These are phyloP conservation scores for Chrosomus eos DNA, from an alignment of 2,797 vertebrate genomes.

Conservation along the genomic window DNA sequence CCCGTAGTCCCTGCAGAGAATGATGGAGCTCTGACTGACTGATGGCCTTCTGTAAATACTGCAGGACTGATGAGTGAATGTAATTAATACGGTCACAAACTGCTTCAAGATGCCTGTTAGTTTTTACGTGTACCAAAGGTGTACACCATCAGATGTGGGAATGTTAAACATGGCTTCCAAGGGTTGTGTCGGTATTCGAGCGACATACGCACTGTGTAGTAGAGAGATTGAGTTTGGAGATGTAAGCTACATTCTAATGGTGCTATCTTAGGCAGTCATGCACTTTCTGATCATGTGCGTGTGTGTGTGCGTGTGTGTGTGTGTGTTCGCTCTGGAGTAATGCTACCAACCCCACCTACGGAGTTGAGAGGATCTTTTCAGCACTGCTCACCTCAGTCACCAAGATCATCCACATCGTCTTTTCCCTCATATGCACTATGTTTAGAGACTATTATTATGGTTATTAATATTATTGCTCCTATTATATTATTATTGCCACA, in stretches of 20 bases:
- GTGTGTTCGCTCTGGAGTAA: conserved; percentile 13
- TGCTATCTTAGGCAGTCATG: conserved; percentile 78
- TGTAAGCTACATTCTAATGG: conserved; percentile 78
- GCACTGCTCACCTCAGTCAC: conserved; percentile 73
- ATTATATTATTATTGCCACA: conserved; percentile 67
- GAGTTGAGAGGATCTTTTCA: conserved; percentile 66
- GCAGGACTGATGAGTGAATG: conserved; percentile 71
- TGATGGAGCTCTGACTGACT: conserved; percentile 23
- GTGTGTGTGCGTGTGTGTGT: not conserved
- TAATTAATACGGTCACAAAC: conserved; percentile 57
- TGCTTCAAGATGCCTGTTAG: conserved; percentile 47
- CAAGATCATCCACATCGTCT: conserved; percentile 70
- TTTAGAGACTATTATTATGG: conserved; percentile 77
- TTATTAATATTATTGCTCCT: conserved; percentile 70
- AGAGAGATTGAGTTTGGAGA: conserved; percentile 65
- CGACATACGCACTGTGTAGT: conserved; percentile 30
- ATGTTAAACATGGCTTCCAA: conserved; percentile 75
- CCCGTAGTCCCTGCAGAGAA: conserved; percentile 9
- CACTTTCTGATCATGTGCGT: conserved; percentile 73
- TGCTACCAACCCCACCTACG: conserved; percentile 5
- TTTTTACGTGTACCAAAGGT: conserved; percentile 56
- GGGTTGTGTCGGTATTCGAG: conserved; percentile 37
- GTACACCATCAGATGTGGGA: conserved; percentile 65
- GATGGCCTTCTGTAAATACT: conserved; percentile 44
- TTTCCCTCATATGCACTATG: conserved; percentile 84